Base-by-base conservation (phyloP, 2,797 vertebrate genomes). In the Hephaestus fuliginosus region DNA sequence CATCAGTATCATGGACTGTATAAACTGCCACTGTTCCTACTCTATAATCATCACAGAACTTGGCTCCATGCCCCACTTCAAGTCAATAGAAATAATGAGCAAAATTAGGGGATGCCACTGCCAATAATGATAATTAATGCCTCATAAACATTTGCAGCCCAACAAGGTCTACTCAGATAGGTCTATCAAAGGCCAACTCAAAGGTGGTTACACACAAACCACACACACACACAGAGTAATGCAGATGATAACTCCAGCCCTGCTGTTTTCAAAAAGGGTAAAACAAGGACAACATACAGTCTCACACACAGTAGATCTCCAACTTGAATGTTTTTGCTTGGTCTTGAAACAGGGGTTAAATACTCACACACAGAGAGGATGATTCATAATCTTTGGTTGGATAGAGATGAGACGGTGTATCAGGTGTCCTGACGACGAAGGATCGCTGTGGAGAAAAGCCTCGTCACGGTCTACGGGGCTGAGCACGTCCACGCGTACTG, bases 41-140 rank as follows among this genome's bases (percentile, higher is more conserved):
- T 90, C 89, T 88, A 64, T 90, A 89, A 91, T 91, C 83, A 89
- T 86, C 72, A 70, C 80, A 71, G 49, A 64, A 82, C 74, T 81
- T 89, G 88, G 86, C 89, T 74, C 49, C 73, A 60, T 81, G 84
- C 82, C 79, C 74, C 71, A 65, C 60, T 81, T 80, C 62, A 84
- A 83, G 63, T 89, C 88, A 90, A 83, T 89, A 81, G 65, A 86
- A 89, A 89, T 89, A 90, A 92, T 87, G 79, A 82, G 79, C 69
- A 79, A 86, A 90, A 92, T 91, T 67, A 88, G 66, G 66, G 82
- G 82, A 88, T 80, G 67, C 60, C 7, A 28, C 72, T 74, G 86
- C 84, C 89, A 88, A 70, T 87, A 83, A 91, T 81, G 66, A 89
- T 78, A 92, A 87, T 85, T 82, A 86, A 84, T 77, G 74, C 64